Percentiles rank a stretch among this genome's conserved stretches.
phyloP scores from a whole-genome alignment of 2,888 invertebrate species.

The Entomobrya multifasciata region DNA sequence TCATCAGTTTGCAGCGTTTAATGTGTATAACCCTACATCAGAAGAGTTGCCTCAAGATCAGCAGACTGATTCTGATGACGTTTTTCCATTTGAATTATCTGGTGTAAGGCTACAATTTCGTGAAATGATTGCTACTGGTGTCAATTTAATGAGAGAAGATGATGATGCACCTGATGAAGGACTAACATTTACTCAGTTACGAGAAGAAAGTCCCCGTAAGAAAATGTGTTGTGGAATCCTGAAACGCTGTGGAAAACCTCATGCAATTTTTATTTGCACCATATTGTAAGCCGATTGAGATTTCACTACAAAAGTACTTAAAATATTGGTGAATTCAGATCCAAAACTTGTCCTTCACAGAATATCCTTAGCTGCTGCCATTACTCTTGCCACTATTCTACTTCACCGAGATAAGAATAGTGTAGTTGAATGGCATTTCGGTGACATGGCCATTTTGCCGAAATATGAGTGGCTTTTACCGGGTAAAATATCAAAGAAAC shows the following conservation, averaged over 20 bases:
- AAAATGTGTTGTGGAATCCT: neutral
- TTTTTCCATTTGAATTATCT: slow-evolving; percentile 3
- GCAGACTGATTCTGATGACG: neutral
- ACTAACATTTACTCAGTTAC: too few relatives aligned
- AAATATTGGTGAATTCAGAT: neutral
- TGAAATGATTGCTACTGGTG: neutral
- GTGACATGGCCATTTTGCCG: neutral
- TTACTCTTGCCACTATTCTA: neutral
- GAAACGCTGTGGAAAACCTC: neutral
- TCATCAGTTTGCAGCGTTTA: neutral
- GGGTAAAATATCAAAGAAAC: slow-evolving; percentile 39
- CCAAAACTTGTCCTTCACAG: slow-evolving; percentile 4
- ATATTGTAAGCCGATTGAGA: neutral
- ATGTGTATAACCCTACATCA: slow-evolving; percentile 48
- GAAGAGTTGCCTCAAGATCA: neutral
- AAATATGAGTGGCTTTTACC: slow-evolving; percentile 48
- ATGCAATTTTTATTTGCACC: neutral
- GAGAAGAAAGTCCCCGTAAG: neutral
- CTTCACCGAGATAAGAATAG: neutral
- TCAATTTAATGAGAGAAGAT: neutral
- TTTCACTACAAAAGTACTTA: too few relatives aligned
- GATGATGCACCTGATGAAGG: neutral
- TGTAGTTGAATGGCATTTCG: neutral
- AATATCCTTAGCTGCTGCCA: neutral
- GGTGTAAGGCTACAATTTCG: slow-evolving; percentile 16